Evolutionary conservation across 64 coral and sea anemone species (phyloP).

Genomic region (Montipora efflorescens): DNA sequence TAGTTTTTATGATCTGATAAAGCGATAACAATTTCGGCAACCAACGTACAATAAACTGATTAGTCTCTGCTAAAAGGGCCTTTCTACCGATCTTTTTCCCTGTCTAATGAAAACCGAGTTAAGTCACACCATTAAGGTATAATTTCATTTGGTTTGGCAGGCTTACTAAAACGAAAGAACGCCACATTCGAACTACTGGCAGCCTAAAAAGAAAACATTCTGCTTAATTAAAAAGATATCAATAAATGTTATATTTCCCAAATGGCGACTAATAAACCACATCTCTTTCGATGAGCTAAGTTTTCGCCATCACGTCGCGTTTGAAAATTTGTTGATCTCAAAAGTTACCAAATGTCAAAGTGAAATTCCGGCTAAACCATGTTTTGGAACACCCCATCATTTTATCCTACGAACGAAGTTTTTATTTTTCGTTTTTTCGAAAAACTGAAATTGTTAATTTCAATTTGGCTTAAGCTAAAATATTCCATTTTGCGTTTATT

Average conservation of each 20-base stretch:
- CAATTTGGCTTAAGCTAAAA: constrained; percentile 31
- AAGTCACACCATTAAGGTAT: neutral
- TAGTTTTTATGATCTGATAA: constrained; percentile 41
- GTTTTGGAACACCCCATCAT: neutral
- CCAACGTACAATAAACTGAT: constrained; percentile 6
- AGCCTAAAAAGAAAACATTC: neutral
- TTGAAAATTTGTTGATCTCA: constrained; percentile 23
- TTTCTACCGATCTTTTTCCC: no score
- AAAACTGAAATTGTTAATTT: constrained; percentile 30
- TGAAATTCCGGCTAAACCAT: neutral
- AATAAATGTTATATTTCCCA: constrained; percentile 34
- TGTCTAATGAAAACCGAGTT: neutral
- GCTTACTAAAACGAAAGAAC: neutral
- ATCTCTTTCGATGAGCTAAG: neutral
- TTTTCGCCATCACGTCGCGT: constrained; percentile 14
- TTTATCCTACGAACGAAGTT: neutral
- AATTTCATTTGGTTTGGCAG: no score
- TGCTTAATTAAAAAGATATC: constrained; percentile 35
- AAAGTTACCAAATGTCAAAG: neutral
- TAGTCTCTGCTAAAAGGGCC: neutral
- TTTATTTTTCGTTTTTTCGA: neutral
- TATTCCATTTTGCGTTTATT: constrained; percentile 18
- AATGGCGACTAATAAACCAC: constrained; percentile 14
- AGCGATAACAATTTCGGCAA: constrained; percentile 30
- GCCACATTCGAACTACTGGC: neutral